A percentile compares a stretch with the other conserved stretches of the same genome.
Conservation (phyloP, 2,888 invertebrate genomes). For the Zootermopsis nevadensis region DNA sequence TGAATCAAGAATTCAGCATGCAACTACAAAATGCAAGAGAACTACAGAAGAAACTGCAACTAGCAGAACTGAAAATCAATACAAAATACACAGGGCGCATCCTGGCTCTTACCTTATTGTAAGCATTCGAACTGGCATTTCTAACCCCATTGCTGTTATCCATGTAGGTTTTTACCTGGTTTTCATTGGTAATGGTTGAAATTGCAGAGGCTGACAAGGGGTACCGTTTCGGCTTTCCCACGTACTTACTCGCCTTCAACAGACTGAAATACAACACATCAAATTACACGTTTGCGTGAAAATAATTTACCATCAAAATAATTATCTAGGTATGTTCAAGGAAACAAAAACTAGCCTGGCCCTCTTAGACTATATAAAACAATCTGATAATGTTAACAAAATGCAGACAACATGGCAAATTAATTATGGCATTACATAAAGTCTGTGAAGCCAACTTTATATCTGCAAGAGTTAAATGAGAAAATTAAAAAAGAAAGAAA, state of each 20-base stretch:
- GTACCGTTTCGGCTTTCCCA: conserved; percentile 69
- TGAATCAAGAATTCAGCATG: not conserved
- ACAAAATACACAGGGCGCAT: conserved; percentile 28
- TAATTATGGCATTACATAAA: no score
- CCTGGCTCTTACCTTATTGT: conserved; percentile 85
- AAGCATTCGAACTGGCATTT: conserved; percentile 86
- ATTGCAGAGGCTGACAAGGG: conserved; percentile 63
- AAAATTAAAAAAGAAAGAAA: no score
- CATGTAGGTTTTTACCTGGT: conserved; percentile 96
- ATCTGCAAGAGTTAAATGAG: no score
- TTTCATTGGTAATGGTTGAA: conserved; percentile 75
- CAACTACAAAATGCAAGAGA: not conserved
- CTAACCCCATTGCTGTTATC: conserved; percentile 85
- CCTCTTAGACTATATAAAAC: not conserved
- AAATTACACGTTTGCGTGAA: not conserved
- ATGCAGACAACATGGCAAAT: no score
- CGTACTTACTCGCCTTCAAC: conserved; percentile 75
- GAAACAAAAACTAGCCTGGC: not conserved
- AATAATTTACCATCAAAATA: not conserved
- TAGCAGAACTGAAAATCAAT: conserved; percentile 27
- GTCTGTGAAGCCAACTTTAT: no score
- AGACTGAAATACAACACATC: conserved; percentile 65
- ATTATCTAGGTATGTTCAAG: not conserved
- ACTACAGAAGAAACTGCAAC: not conserved
- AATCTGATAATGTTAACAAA: no score